These are phyloP conservation scores for Camponotus fellah DNA, from an alignment of 2,888 invertebrate species.

Conservation along the genomic window DNA sequence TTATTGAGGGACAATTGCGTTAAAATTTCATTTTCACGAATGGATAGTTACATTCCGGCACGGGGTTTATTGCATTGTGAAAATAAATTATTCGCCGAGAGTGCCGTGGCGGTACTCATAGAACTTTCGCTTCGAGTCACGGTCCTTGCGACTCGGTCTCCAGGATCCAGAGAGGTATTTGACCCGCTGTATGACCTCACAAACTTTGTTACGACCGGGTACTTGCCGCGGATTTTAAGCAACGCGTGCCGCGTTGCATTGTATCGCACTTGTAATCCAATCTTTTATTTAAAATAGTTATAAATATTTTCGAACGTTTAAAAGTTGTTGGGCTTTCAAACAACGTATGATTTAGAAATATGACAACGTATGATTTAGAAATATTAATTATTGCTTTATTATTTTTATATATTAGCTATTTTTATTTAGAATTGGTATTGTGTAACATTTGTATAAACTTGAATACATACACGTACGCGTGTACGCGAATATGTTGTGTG, in stretches of 20 bases:
- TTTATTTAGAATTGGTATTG: not conserved
- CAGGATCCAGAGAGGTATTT: conserved; percentile 9
- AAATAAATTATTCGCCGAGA: conserved; percentile 49
- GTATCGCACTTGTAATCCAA: not conserved
- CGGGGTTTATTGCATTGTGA: conserved; percentile 43
- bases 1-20: conserved; percentile 54
- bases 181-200: conserved; percentile 33
- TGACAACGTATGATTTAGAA: not conserved
- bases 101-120: conserved; percentile 14
- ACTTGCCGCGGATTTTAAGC: conserved; percentile 36
- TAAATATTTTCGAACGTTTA: not conserved
- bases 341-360: not conserved
- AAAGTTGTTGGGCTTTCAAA: not conserved
- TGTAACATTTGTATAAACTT: not conserved
- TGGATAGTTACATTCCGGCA: conserved; percentile 40
- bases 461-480: not conserved
- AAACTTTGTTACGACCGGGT: conserved; percentile 29
- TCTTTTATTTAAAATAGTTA: not conserved
- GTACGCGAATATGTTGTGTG: not conserved
- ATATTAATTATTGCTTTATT: not conserved
- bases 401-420: too few species aligned
- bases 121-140: conserved; percentile 19
- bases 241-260: not conserved
- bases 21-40: conserved; percentile 56
- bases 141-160: conserved; percentile 11